Base-by-base conservation (phyloP, 2,888 invertebrate species). In the Spodoptera exigua region DNA sequence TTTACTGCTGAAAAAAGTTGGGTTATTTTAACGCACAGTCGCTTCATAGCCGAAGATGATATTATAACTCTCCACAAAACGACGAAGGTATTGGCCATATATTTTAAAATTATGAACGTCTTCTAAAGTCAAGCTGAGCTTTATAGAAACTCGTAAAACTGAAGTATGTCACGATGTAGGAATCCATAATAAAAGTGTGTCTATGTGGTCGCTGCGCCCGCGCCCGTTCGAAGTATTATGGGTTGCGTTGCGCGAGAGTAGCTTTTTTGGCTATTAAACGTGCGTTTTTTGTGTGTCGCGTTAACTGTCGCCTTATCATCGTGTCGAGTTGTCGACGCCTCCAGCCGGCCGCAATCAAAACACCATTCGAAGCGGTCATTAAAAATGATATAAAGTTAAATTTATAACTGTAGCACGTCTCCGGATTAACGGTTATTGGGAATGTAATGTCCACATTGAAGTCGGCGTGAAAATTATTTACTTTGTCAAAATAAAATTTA, bases 251-350 rank as follows among this genome's bases (percentile, higher is more conserved):
- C 60, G 68, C 62, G 71, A 66, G 63, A 71, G 78, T 76, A 80
- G 81, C 80, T 88, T 90, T 90, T 91, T 91, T 89, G 89, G 88
- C 86, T 80, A 88, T 93, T 85, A 93, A 92, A 89, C 74, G 82
- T 80, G 90, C 88, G 86, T 93, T 92, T 93, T 91, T 92, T 92
- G 89, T 90, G 82, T 82, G 83, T 79, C 78, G 78, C 88, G 85
- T 90, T 89, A 89, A 92, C 84, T 89, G 91, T 91, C 90, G 82
- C 85, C 88, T 94, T 93, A 93, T 93, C 93, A 85, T 85, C 91
- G 90, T 92, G 94, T 92, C 86, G 92, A 92, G 89, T 92, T 94
- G 94, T 94, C 93, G 93, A 93, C 94, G 94, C 94, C 94, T 94
- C 91, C 91, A 91, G 90, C 89, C 91, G 80, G 83, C 89, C 87